Evolutionary conservation across 1,140 invertebrate species (phyloP).

Genomic region (Leptinotarsa undecemlineata): DNA sequence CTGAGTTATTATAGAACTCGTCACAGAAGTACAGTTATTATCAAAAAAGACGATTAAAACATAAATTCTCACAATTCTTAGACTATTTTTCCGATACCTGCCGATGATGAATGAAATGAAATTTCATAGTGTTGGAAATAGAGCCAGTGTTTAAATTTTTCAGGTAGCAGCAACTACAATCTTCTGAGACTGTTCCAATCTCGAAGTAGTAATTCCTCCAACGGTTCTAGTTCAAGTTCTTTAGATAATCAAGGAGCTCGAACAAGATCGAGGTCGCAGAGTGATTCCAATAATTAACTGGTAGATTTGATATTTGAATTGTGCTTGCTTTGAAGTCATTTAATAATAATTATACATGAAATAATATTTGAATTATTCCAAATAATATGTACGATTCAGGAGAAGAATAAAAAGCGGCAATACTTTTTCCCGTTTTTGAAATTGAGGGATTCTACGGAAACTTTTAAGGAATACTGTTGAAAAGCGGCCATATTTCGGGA

Average conservation of each 20-base stretch:
- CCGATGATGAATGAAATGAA: neutral
- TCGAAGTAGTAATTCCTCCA: slow-evolving; percentile 12
- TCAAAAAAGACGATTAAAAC: no score
- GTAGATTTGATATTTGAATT: neutral
- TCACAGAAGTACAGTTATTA: no score
- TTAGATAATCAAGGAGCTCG: slow-evolving; percentile 10
- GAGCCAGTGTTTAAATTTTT: neutral
- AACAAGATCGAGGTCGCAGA: slow-evolving; percentile 26
- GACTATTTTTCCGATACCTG: neutral
- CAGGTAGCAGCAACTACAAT: slow-evolving; percentile 21
- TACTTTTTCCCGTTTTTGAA: neutral
- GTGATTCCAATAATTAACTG: slow-evolving; percentile 17
- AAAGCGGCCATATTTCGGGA: no score
- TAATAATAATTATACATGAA: neutral
- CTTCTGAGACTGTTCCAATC: slow-evolving; percentile 20
- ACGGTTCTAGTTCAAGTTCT: slow-evolving; percentile 20
- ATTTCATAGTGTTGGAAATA: neutral
- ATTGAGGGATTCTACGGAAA: neutral
- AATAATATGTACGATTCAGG: neutral
- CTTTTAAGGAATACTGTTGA: neutral
- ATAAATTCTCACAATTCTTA: no score
- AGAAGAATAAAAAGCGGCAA: neutral
- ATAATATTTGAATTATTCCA: neutral
- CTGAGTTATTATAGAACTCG: no score
- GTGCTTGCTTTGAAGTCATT: slow-evolving; percentile 22